Conservation (phyloP, 2,888 invertebrate genomes). For the Tillus elongatus region DNA sequence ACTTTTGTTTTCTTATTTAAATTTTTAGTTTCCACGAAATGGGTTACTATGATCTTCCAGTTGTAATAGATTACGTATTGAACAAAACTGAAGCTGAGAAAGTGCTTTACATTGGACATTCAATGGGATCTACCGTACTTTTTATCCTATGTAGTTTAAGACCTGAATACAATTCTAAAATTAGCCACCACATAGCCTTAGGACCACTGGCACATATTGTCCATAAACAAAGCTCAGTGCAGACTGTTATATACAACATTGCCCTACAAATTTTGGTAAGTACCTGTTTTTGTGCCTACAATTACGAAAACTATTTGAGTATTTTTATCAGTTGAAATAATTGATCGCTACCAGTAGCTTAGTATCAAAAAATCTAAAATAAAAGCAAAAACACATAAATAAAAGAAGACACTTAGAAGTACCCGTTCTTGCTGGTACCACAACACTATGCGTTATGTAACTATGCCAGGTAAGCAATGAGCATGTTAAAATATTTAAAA, state of each 20-base stretch:
- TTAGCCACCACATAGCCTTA: conserved; percentile 33
- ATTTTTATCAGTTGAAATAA: no score
- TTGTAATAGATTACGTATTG: conserved; percentile 50
- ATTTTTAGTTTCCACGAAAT: conserved; percentile 53
- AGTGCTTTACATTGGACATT: conserved; percentile 55
- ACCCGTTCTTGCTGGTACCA: not conserved
- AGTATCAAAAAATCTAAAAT: conserved; percentile 3
- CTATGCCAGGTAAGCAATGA: no score
- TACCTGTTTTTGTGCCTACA: no score
- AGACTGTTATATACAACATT: not conserved
- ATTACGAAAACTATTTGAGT: not conserved
- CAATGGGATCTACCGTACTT: conserved; percentile 48
- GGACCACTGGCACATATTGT: conserved; percentile 35
- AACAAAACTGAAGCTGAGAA: conserved; percentile 41
- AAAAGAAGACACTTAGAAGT: not conserved
- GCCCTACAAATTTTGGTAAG: not conserved
- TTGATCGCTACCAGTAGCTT: not conserved
- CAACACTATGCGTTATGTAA: no score
- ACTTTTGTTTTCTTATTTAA: conserved; percentile 1
- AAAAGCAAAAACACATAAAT: not conserved
- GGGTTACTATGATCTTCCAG: conserved; percentile 53
- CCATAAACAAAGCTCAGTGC: conserved; percentile 24
- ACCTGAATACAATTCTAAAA: conserved; percentile 37
- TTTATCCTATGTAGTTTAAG: conserved; percentile 41
- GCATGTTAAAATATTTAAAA: no score